phyloP scores from a whole-genome alignment of 2,888 invertebrate genomes.

The Andricus curvator region DNA sequence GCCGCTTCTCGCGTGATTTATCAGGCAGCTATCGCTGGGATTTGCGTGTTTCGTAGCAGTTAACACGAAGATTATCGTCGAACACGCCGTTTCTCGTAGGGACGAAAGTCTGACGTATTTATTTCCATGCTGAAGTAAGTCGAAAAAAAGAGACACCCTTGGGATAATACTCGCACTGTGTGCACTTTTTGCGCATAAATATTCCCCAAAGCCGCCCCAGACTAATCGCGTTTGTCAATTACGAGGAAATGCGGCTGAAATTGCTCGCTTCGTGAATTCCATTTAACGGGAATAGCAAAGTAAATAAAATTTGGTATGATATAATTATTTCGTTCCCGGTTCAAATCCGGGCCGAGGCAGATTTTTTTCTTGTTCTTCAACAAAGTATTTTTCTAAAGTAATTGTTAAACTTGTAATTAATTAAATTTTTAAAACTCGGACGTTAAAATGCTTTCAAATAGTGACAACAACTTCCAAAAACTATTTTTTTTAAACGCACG shows the following conservation, averaged over 20 bases:
- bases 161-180: background rate
- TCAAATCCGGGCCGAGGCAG: no score
- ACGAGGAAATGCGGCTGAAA: background rate
- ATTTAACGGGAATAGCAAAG: background rate
- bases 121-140: constrained; percentile 40
- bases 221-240: background rate
- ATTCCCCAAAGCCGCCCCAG: background rate
- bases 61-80: constrained; percentile 57
- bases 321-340: no score
- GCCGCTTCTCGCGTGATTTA: constrained; percentile 55
- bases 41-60: constrained; percentile 59
- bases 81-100: constrained; percentile 54
- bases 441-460: no score
- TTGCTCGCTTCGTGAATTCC: background rate
- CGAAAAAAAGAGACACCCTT: background rate
- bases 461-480: no score
- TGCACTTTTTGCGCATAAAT: constrained; percentile 5
- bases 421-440: no score
- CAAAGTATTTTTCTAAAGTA: no score
- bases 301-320: background rate
- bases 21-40: constrained; percentile 50
- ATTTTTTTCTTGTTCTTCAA: no score
- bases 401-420: no score
- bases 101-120: constrained; percentile 52
- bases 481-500: no score